Evolutionary conservation across 2,113 vertebrate species (phyloP).

Genomic region (Carassius carassius): DNA sequence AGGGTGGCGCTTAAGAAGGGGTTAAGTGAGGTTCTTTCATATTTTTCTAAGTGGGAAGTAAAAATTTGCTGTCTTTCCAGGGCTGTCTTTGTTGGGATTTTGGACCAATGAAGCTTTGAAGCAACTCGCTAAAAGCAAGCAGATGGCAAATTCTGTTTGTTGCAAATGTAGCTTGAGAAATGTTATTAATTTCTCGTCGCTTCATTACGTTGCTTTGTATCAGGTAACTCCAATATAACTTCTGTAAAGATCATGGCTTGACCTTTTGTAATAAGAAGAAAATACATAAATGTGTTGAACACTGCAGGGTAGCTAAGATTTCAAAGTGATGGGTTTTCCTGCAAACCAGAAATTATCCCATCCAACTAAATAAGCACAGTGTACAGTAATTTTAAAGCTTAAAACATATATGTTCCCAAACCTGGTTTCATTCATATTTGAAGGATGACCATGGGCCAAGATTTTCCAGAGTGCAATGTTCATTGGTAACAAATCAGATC

Average conservation of each 20-base stretch:
- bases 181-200: background rate
- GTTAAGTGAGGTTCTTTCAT: background rate
- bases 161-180: background rate
- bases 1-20: no score
- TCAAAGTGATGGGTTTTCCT: background rate
- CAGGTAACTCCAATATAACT: background rate
- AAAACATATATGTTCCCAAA: background rate
- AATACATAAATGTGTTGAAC: background rate
- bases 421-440: constrained; percentile 28
- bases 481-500: background rate
- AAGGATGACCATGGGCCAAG: constrained; percentile 25
- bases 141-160: background rate
- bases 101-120: background rate
- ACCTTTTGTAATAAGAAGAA: background rate
- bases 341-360: background rate
- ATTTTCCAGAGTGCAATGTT: background rate
- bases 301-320: background rate
- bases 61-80: background rate
- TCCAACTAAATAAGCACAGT: constrained; percentile 1
- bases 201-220: background rate
- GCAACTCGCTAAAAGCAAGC: background rate
- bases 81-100: background rate
- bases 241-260: background rate
- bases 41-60: background rate
- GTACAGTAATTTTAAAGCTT: background rate